These are phyloP conservation scores for Salvelinus alpinus DNA, from an alignment of 2,113 vertebrate species.

Conservation along the genomic window DNA sequence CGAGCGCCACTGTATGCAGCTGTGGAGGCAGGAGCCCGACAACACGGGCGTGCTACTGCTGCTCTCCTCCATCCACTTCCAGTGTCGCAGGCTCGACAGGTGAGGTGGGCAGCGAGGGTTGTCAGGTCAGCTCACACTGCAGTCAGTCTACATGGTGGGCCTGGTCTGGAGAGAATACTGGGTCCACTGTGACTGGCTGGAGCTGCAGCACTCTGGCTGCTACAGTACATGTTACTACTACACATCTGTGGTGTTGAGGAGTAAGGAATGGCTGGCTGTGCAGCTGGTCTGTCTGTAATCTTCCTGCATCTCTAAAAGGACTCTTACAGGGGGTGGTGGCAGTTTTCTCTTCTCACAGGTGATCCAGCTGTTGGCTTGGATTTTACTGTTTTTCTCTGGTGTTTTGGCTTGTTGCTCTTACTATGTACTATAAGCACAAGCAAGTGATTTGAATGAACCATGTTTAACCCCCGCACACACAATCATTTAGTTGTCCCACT, in stretches of 20 bases:
- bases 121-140: not conserved
- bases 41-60: constrained; percentile 97
- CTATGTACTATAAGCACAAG: not conserved
- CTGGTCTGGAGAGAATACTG: constrained; percentile 7
- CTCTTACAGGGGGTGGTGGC: constrained; percentile 18
- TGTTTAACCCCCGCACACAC: not conserved
- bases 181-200: constrained; percentile 17
- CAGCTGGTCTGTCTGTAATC: not conserved
- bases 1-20: constrained; percentile 99
- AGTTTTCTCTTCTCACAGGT: not conserved
- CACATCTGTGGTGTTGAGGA: not conserved
- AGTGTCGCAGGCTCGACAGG: constrained; percentile 98
- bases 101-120: constrained; percentile 59
- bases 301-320: not conserved
- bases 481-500: not conserved
- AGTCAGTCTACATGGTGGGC: constrained; percentile 19
- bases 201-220: not conserved
- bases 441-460: not conserved
- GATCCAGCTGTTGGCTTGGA: too few relatives aligned
- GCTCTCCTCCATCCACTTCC: constrained; percentile 98
- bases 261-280: constrained; percentile 4
- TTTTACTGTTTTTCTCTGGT: not conserved
- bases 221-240: not conserved
- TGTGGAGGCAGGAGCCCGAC: constrained; percentile 99
- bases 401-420: not conserved